phyloP scores from a whole-genome alignment of 1,140 invertebrate genomes.

The Colletes gigas region DNA sequence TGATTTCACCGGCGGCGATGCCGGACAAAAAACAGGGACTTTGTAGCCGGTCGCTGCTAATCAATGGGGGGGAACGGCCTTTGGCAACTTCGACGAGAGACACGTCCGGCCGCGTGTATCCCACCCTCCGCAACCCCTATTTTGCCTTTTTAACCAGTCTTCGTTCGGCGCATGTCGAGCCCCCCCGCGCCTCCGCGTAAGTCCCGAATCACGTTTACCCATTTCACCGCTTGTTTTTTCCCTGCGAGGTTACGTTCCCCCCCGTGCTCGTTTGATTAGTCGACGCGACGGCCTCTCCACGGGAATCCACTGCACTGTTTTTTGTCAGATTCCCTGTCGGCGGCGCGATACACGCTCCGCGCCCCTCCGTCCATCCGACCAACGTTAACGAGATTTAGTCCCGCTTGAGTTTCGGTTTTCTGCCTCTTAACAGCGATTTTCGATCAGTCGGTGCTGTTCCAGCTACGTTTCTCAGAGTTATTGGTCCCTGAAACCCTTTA shows the following conservation, averaged over 20 bases:
- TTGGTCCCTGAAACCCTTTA: background rate
- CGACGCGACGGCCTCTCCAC: background rate
- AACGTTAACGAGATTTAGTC: conserved; percentile 19
- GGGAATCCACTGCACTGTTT: background rate
- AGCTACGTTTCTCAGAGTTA: background rate
- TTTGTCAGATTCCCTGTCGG: background rate
- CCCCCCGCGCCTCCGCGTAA: background rate
- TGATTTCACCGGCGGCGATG: conserved; percentile 14
- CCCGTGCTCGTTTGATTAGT: conserved; percentile 35
- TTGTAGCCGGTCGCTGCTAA: conserved; percentile 39
- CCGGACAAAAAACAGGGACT: conserved; percentile 23
- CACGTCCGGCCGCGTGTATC: background rate
- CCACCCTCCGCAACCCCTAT: background rate
- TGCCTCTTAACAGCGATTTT: background rate
- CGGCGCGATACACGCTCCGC: too few relatives aligned
- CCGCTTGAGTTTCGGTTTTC: too few relatives aligned
- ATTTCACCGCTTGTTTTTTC: background rate
- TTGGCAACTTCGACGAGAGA: conserved; percentile 29
- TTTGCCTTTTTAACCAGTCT: conserved; percentile 4
- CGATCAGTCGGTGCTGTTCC: background rate
- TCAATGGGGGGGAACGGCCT: conserved; percentile 29
- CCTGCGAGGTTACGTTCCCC: background rate
- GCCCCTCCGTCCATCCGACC: too few relatives aligned
- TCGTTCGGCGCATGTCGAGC: conserved; percentile 18
- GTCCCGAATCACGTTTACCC: conserved; percentile 18